phyloP scores from a whole-genome alignment of 1,140 invertebrate genomes.

The Calliopsis andreniformis region DNA sequence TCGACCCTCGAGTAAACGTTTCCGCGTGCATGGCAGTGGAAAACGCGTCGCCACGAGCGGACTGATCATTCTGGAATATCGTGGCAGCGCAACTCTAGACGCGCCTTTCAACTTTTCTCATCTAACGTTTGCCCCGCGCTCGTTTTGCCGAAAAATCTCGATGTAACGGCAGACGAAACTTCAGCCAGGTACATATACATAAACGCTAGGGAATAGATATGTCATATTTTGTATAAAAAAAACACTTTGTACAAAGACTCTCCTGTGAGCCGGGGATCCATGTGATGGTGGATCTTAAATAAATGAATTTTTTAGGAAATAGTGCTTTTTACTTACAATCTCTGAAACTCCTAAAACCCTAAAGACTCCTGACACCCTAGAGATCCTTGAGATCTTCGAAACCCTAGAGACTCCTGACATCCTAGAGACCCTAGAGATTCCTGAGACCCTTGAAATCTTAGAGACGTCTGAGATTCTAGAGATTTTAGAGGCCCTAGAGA shows the following conservation, averaged over 20 bases:
- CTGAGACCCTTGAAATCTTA: too few species aligned
- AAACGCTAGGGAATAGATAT: constrained; percentile 53
- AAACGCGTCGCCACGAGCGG: constrained; percentile 64
- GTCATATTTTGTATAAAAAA: constrained; percentile 76
- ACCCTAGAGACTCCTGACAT: too few species aligned
- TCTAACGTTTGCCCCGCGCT: constrained; percentile 27
- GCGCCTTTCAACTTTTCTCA: neutral
- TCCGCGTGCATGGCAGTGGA: constrained; percentile 28
- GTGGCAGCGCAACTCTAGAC: constrained; percentile 51
- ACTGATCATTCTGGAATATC: constrained; percentile 69
- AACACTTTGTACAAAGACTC: constrained; percentile 74
- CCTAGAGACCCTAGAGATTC: too few species aligned
- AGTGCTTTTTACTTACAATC: neutral
- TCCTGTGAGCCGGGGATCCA: constrained; percentile 52
- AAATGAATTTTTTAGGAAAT: constrained; percentile 77
- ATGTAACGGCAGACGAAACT: constrained; percentile 55
- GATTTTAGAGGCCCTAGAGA: too few species aligned
- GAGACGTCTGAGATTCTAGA: too few species aligned
- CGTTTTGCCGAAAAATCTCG: constrained; percentile 36
- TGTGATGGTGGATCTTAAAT: constrained; percentile 65
- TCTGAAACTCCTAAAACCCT: too few species aligned
- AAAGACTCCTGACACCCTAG: too few species aligned
- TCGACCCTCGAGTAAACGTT: neutral
- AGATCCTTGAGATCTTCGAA: too few species aligned
- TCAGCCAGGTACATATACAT: constrained; percentile 48